Evolutionary conservation across 2,113 vertebrate genomes (phyloP).

Genomic region (Ranitomeya variabilis): DNA sequence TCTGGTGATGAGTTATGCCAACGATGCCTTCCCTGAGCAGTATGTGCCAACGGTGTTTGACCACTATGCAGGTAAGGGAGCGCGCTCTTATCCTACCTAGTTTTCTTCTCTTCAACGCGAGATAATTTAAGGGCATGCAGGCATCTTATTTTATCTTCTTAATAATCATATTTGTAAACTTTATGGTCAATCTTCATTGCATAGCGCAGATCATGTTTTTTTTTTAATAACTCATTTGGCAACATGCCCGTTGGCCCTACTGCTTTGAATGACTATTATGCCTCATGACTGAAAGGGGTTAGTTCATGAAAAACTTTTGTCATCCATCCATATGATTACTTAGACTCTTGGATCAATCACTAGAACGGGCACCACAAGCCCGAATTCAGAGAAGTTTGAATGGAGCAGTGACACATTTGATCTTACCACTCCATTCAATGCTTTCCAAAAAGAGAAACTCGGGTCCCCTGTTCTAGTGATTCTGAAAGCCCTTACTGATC

Average conservation of each 20-base stretch:
- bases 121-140: background rate
- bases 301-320: no score
- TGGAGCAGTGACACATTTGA: no score
- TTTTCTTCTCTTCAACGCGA: background rate
- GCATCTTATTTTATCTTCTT: background rate
- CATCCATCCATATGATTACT: no score
- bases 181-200: background rate
- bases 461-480: no score
- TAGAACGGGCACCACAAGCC: no score
- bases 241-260: background rate
- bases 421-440: no score
- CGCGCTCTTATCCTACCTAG: background rate
- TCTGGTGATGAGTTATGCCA: conserved; percentile 83
- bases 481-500: no score
- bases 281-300: no score
- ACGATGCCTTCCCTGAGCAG: conserved; percentile 81
- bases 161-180: background rate
- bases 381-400: no score
- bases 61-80: conserved; percentile 81
- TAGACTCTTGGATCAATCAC: no score
- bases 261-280: no score
- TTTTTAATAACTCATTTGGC: background rate
- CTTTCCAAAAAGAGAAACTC: no score
- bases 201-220: background rate
- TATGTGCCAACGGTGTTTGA: conserved; percentile 82